Evolutionary conservation across 2,113 vertebrate species (phyloP), one percentile per base, ranked within the genome.

Genomic region (Octodon degus): DNA sequence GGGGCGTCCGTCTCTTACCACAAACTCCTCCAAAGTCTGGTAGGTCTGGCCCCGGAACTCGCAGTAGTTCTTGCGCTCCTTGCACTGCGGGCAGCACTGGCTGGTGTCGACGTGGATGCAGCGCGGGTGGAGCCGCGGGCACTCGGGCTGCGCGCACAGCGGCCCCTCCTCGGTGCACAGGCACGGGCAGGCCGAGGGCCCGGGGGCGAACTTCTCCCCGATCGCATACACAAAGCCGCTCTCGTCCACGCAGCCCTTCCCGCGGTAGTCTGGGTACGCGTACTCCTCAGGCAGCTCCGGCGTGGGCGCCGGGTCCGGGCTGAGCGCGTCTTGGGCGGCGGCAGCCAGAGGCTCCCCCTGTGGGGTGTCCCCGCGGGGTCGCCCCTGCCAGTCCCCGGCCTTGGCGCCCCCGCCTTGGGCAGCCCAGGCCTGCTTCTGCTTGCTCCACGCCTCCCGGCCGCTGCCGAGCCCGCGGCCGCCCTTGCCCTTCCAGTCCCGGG

Each of bases 121-220:
- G 50, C 99, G 99, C 32, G 99, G 99, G 97, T 99, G 99, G 88
- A 99, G 98, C 96, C 99, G 98, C 60, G 99, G 99, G 97, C 99
- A 99, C 97, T 99, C 99, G 0, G 99, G 99, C 97, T 99, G 99
- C 91, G 99, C 98, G 97, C 99, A 99, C 85, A 99, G 97, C 0
- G 99, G 99, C 5, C 99, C 99, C 97, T 99, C 99, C n/a, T 99
- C 99, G 0, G 99, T 99, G 98, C 99, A 99, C 76, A 99, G 98
- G 97, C 99, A 99, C 22, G 99, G 99, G 97, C 99, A 99, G 14
- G 99, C 99, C 0, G 99, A 99, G 0, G 99, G 99, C 53, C 99
- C 99, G 0, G 99, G 99, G 0, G 99, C 99, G 76, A 99, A 99
- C 98, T 99, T 99, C 97, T 99, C 99, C 0, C 99, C 99, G 10